Percentiles rank a stretch among this genome's conserved stretches.
These are phyloP conservation scores for Oceanodroma tethys DNA, from an alignment of 2,113 vertebrate species.

Conservation along the genomic window DNA sequence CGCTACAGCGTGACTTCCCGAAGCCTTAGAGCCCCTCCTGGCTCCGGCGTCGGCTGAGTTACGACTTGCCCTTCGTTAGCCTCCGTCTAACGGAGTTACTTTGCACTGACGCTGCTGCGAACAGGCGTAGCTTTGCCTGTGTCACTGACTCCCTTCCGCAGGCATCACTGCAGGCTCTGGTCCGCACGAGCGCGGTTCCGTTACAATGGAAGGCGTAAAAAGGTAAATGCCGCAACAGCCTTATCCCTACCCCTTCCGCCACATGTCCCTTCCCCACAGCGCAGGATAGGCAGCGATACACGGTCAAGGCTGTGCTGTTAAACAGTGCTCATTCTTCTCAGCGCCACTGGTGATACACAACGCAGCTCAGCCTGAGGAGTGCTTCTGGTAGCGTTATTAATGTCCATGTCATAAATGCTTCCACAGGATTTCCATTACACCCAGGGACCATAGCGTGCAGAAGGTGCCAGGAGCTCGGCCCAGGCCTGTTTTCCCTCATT, in stretches of 20 bases:
- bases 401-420: background rate
- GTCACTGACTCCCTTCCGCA: background rate
- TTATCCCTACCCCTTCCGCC: background rate
- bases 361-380: background rate
- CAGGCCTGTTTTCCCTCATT: background rate
- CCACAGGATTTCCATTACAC: background rate
- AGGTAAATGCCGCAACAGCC: background rate
- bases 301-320: background rate
- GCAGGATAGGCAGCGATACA: background rate
- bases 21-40: background rate
- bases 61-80: background rate
- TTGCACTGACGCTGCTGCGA: background rate
- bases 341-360: background rate
- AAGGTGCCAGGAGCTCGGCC: background rate
- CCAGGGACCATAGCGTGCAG: background rate
- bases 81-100: rapidly evolving
- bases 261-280: background rate
- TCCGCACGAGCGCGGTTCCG: background rate
- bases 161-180: background rate
- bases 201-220: background rate
- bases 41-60: background rate
- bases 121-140: background rate
- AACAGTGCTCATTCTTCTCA: background rate
- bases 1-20: background rate
- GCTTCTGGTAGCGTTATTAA: background rate